Evolutionary conservation across 2,888 invertebrate genomes (phyloP), one percentile per base, ranked within the genome.

Genomic region (Asteroscopus sphinx): DNA sequence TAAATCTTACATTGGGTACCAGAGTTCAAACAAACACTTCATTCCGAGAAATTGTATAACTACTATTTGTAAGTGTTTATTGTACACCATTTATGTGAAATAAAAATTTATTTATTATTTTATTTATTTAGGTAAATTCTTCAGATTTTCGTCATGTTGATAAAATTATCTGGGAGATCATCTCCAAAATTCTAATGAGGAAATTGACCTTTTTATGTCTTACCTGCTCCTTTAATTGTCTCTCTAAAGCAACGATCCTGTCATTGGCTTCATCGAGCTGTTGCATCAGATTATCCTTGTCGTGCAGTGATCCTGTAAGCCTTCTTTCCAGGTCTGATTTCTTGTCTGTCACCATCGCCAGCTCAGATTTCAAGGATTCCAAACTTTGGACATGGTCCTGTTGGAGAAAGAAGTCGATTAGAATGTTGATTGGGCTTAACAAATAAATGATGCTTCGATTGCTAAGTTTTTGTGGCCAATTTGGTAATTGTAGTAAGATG

Each of bases 241-340:
- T 95, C 88, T 99, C 98, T 76, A 99, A 94, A 77, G 97, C 96
- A 76, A 97, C 92, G 78, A 98, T 98, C 83, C 98, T 95, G 89
- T 99, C 98, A 51, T 97, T 97, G 33, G 98, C 97, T 88, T 99
- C 98, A 68, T 99, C 99, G 55, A 99, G 94, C 59, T 97, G 97
- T 46, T 96, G 95, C 46, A 96, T 95, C 48, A 98, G 93, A 63
- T 96, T 95, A 63, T 98, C 97, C 73, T 98, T 96, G 88, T 99
- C 98, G 59, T 96, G 96, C 12, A 97, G 95, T 6, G 97, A 95
- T 65, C 95, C 93, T 64, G 96, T 96, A 65, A 99, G 95, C 78
- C 97, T 95, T 84, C 97, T 95, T 87, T 99, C 99, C 76, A 99
- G 91, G 75, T 99, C 98, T 51, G 96, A 94, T 81, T 97, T 97